Conservation (phyloP, 2,797 vertebrate genomes). For the Neosalanx taihuensis region DNA sequence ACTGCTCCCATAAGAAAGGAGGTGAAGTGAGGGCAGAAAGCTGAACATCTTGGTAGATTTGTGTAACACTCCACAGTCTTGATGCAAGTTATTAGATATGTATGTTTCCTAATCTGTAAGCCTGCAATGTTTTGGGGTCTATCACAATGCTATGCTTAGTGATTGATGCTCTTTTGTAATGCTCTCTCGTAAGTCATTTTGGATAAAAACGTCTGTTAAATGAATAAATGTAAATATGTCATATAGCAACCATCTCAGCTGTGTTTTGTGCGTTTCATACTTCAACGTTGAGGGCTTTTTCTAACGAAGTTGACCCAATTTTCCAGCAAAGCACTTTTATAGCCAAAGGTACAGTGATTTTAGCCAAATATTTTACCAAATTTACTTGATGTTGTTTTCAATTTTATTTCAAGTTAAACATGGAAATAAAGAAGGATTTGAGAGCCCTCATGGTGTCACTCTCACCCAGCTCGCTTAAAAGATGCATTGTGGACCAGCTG, state of each 20-base stretch:
- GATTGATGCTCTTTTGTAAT: too few species aligned
- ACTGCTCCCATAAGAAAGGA: constrained; percentile 78
- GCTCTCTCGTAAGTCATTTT: too few species aligned
- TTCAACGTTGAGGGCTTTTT: not conserved
- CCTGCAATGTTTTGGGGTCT: too few species aligned
- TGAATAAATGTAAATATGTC: constrained; percentile 32
- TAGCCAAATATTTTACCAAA: not conserved
- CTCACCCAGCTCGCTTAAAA: constrained; percentile 62
- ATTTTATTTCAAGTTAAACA: not conserved
- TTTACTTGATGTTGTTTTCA: not conserved
- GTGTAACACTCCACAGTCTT: constrained; percentile 60
- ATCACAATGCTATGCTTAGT: too few species aligned
- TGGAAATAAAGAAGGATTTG: constrained; percentile 42
- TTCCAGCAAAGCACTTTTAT: not conserved
- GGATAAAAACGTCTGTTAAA: too few species aligned
- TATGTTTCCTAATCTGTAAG: too few species aligned
- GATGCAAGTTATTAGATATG: constrained; percentile 55
- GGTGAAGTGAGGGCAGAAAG: constrained; percentile 68
- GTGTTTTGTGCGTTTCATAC: constrained; percentile 43
- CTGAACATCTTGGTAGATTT: constrained; percentile 73
- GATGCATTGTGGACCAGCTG: constrained; percentile 75
- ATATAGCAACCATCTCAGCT: constrained; percentile 44
- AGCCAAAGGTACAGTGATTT: not conserved
- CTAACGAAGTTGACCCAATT: not conserved
- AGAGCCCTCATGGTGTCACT: constrained; percentile 68